Conservation (phyloP, 2,888 invertebrate genomes). For the Baronia brevicornis region DNA sequence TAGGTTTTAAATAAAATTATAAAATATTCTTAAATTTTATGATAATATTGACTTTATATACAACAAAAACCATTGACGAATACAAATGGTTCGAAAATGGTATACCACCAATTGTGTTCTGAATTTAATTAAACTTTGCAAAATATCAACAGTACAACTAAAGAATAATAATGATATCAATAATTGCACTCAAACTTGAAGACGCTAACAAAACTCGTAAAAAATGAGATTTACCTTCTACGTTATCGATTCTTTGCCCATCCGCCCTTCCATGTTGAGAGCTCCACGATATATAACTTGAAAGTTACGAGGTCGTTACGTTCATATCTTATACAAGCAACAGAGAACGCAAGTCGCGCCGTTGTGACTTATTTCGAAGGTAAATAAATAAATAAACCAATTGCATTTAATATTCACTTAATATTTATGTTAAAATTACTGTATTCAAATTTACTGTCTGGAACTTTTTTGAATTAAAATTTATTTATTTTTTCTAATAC, state of each 20-base stretch:
- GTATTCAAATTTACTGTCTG: background rate
- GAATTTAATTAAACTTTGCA: too few relatives aligned
- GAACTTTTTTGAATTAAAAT: background rate
- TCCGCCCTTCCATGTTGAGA: conserved; percentile 43
- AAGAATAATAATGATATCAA: too few relatives aligned
- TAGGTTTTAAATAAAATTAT: too few relatives aligned
- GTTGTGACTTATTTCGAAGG: conserved; percentile 21
- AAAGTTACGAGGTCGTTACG: conserved; percentile 32
- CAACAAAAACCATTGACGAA: too few relatives aligned
- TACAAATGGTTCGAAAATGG: too few relatives aligned
- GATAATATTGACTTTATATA: too few relatives aligned
- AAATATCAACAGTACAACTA: too few relatives aligned
- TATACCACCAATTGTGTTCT: too few relatives aligned
- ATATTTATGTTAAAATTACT: background rate
- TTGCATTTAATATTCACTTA: background rate
- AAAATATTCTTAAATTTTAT: too few relatives aligned
- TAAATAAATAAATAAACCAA: conserved; percentile 17
- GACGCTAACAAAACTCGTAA: too few relatives aligned
- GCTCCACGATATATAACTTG: conserved; percentile 42
- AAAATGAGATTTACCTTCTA: too few relatives aligned
- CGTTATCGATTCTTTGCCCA: conserved; percentile 34
- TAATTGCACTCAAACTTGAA: background rate
- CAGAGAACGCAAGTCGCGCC: conserved; percentile 24
- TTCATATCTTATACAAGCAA: conserved; percentile 36
- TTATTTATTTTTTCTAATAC: too few relatives aligned